A percentile compares a stretch with the other conserved stretches of the same genome.
Evolutionary conservation across 2,797 vertebrate species (phyloP).

Genomic region (Macrochelys suwanniensis): DNA sequence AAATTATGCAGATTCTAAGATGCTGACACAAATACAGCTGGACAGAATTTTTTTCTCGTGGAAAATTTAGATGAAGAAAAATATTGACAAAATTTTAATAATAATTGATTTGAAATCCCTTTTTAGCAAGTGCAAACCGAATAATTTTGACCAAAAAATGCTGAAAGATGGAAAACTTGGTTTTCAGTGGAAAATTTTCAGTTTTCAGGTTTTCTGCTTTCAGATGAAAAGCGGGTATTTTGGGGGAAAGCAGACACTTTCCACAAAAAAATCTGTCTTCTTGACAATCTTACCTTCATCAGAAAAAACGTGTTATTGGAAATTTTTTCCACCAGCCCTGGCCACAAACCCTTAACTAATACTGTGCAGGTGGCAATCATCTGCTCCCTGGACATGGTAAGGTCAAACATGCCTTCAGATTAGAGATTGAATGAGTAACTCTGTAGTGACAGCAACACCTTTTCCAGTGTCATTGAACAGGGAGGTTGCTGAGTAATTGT

Average conservation of each 20-base stretch:
- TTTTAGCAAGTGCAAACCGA: neutral
- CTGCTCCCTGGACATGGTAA: neutral
- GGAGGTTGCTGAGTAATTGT: neutral
- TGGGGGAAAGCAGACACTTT: slow-evolving; percentile 20
- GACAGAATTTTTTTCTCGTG: slow-evolving; percentile 16
- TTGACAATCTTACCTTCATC: slow-evolving; percentile 7
- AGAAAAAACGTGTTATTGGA: neutral
- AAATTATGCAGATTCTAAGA: slow-evolving; percentile 31
- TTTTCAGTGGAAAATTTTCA: neutral
- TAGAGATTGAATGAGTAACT: neutral
- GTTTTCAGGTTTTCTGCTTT: slow-evolving; percentile 25
- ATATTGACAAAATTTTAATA: slow-evolving; percentile 8
- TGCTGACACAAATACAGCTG: neutral
- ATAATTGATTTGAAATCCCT: neutral
- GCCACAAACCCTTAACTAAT: neutral
- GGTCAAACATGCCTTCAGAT: neutral
- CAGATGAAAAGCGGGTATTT: neutral
- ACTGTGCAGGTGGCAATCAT: neutral
- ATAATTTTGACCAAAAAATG: neutral
- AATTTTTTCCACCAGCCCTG: neutral
- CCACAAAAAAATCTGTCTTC: neutral
- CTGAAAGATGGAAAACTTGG: neutral
- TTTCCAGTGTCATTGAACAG: neutral
- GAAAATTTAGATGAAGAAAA: slow-evolving; percentile 20
- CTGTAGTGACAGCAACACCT: neutral